Base-by-base conservation (phyloP, 2,797 vertebrate species). In the Capromys pilorides region DNA sequence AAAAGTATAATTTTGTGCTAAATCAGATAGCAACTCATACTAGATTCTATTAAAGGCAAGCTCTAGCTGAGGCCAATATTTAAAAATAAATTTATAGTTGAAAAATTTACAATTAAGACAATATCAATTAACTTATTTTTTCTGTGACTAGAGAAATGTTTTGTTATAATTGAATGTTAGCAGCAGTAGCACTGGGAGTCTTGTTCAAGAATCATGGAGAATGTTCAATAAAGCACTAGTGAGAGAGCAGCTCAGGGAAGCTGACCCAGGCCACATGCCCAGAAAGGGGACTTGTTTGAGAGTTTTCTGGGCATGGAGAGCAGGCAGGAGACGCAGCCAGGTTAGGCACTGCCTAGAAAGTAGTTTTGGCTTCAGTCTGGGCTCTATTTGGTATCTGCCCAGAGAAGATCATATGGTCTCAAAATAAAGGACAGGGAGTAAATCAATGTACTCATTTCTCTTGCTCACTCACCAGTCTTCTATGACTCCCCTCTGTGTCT, bases 81-180 rank as follows among this genome's bases (percentile, higher is more conserved):
- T 91, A 90, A 96, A 93, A 97, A 94, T 93, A 97, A 96, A 90
- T 86, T 93, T 86, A 75, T 87, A 80, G 87, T 57, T 90, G 91
- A 88, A 95, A 96, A 94, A 93, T 93, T 95, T 91, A 95, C 54
- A 96, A 95, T 94, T 79, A 97, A 94, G 87, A 78, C 73, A 67
- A 93, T 94, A 77, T 95, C 87, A 96, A 77, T 95, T 96, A 96
- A 86, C 86, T 95, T 86, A 45, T 85, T 86, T 96, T 96, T 90
- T 95, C 94, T 81, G 86, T 89, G 69, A 73, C 33, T 36, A 78
- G 62, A 93, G 81, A 87, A 90, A 95, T 89, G 7, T 94, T 94
- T 89, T 87, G 81, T 24, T 51, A 51, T 90, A 88, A 88, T 8
- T 93, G 87, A 85, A 81, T 94, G 81, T 89, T 78, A 84, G 36